phyloP scores from a whole-genome alignment of 2,113 vertebrate species.

The Plecotus auritus region DNA sequence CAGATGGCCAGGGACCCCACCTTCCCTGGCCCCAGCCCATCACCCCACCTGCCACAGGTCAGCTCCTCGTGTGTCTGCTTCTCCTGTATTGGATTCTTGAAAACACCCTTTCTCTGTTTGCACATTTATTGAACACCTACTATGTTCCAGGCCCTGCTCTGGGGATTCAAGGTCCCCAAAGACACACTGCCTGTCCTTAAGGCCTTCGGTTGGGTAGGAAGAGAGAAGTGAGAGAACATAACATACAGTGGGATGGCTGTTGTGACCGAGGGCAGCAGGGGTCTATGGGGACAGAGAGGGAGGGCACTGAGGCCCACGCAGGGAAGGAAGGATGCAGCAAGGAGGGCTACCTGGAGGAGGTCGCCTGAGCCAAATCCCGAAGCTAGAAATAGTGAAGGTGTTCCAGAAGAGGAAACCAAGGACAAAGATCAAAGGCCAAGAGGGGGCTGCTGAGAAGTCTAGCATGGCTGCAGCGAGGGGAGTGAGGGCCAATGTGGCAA shows the following conservation, averaged over 20 bases:
- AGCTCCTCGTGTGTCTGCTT: background rate
- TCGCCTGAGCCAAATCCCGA: background rate
- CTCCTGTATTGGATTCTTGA: background rate
- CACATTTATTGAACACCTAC: background rate
- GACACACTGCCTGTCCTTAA: background rate
- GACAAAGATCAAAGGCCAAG: background rate
- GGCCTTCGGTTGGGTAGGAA: background rate
- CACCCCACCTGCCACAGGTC: background rate
- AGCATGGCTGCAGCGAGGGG: background rate
- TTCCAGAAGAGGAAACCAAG: background rate
- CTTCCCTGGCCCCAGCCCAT: background rate
- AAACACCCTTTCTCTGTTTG: background rate
- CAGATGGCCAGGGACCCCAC: background rate
- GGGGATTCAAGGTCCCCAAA: background rate
- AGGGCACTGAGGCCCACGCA: background rate
- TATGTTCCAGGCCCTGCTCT: background rate
- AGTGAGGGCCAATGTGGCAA: background rate
- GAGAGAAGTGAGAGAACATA: background rate
- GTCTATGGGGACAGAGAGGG: background rate
- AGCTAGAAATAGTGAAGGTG: background rate
- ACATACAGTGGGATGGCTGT: background rate
- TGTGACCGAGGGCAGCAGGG: background rate
- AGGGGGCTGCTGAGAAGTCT: background rate
- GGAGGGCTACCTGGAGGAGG: background rate
- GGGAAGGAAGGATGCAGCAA: background rate